Evolutionary conservation across 2,797 vertebrate genomes (phyloP).

Genomic region (Synaphobranchus kaupii): DNA sequence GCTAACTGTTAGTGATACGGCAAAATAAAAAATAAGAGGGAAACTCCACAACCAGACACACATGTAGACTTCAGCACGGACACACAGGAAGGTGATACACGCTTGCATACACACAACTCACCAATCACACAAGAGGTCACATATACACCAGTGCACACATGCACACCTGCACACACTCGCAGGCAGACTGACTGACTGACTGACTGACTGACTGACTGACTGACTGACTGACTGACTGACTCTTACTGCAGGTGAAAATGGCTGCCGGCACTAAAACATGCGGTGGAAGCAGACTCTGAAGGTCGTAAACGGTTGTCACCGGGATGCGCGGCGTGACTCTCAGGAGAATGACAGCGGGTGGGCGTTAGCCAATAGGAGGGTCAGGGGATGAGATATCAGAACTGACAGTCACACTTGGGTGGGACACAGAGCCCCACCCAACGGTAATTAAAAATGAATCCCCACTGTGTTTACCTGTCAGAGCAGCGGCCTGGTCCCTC

Average conservation of each 20-base stretch:
- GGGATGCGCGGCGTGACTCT: neutral
- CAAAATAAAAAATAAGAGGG: neutral
- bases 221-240: neutral
- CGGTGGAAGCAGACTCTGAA: neutral
- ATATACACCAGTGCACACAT: no score
- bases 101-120: neutral
- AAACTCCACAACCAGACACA: neutral
- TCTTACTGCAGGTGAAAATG: neutral
- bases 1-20: neutral
- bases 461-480: slow-evolving; percentile 11
- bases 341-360: neutral
- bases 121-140: neutral
- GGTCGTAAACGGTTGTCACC: neutral
- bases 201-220: neutral
- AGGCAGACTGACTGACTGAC: neutral
- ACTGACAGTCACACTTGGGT: slow-evolving; percentile 14
- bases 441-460: slow-evolving; percentile 33
- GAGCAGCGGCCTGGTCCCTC: neutral
- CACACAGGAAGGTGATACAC: neutral
- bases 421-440: neutral
- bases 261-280: neutral
- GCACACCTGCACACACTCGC: neutral
- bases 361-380: neutral
- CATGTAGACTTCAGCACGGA: neutral
- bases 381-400: slow-evolving; percentile 14